These are phyloP conservation scores for Peromyscus melanophrys DNA, from an alignment of 2,797 vertebrate genomes.

Conservation along the genomic window DNA sequence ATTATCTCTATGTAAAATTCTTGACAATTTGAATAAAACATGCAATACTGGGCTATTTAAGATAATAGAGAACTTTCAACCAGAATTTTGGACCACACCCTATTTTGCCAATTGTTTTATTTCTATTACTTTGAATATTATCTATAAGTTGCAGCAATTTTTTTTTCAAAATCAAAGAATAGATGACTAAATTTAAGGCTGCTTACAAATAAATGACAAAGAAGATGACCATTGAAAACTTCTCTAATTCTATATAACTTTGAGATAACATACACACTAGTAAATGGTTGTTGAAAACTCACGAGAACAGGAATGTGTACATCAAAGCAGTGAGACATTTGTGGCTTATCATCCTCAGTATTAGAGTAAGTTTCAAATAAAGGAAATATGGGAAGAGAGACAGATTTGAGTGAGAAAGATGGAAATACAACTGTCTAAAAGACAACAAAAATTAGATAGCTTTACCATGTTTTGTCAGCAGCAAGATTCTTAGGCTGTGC, in stretches of 20 bases:
- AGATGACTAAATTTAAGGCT: neutral
- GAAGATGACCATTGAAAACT: neutral
- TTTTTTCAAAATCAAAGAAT: neutral
- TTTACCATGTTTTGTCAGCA: constrained; percentile 63
- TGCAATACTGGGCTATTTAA: neutral
- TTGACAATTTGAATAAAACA: constrained; percentile 37
- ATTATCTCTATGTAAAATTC: neutral
- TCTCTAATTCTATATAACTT: neutral
- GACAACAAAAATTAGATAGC: constrained; percentile 47
- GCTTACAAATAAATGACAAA: neutral
- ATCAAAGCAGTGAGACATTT: constrained; percentile 52
- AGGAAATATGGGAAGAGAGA: constrained; percentile 16
- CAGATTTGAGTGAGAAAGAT: neutral
- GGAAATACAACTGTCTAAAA: constrained; percentile 53
- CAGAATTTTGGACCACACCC: neutral
- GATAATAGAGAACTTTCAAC: neutral
- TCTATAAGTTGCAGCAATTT: neutral
- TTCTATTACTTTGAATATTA: neutral
- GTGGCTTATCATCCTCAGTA: neutral
- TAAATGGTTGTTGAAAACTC: neutral
- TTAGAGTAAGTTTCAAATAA: constrained; percentile 51
- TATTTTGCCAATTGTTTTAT: constrained; percentile 28
- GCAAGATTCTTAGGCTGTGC: neutral
- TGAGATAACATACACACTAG: neutral
- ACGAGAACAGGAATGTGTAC: neutral